Percentiles rank a stretch among this genome's conserved stretches.
Evolutionary conservation across 2,888 invertebrate genomes (phyloP).

Genomic region (Nomada flava): DNA sequence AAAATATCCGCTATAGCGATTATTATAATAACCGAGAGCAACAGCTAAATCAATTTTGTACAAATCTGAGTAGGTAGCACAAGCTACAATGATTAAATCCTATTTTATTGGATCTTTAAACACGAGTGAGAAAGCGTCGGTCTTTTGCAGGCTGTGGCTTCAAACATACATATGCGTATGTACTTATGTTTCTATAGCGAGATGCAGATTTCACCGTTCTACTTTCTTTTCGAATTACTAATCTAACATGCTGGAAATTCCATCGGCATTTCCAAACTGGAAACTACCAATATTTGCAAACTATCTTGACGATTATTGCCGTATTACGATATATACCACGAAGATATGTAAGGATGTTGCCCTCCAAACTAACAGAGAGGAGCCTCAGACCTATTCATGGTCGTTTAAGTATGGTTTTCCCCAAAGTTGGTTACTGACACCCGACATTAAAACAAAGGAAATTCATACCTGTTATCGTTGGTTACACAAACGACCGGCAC

Average conservation of each 20-base stretch:
- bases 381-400: slow-evolving; percentile 14
- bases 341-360: slow-evolving; percentile 27
- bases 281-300: slow-evolving; percentile 17
- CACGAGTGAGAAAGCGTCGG: neutral
- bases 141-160: neutral
- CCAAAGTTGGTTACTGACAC: slow-evolving; percentile 50
- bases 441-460: slow-evolving; percentile 26
- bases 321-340: slow-evolving; percentile 12
- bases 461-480: slow-evolving; percentile 36
- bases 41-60: neutral
- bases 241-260: slow-evolving; percentile 63
- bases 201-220: slow-evolving; percentile 46
- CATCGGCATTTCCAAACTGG: slow-evolving; percentile 54
- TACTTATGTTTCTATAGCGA: slow-evolving; percentile 20
- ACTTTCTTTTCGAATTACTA: slow-evolving; percentile 52
- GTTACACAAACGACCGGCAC: slow-evolving; percentile 9
- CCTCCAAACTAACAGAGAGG: slow-evolving; percentile 18
- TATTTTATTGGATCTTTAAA: neutral
- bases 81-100: neutral
- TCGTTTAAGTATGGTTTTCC: slow-evolving; percentile 54
- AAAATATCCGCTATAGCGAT: no score
- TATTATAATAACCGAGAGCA: neutral
- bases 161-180: neutral
- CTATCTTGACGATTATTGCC: slow-evolving; percentile 6
- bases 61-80: no score